Conservation (phyloP, 2,888 invertebrate species). For the Didymodactylos carnosus region DNA sequence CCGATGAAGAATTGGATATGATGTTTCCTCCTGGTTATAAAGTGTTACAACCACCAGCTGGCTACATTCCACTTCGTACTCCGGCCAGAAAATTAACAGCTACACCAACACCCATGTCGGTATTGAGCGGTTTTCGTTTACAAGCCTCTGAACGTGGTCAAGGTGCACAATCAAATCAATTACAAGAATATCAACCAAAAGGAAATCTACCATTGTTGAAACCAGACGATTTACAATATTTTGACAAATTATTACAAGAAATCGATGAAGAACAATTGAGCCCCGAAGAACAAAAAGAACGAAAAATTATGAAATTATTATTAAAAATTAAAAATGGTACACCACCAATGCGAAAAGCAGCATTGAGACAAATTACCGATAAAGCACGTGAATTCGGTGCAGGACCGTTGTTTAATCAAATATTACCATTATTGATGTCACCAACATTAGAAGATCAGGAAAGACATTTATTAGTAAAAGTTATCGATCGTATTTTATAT, state of each 20-base stretch:
- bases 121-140: slow-evolving; percentile 28
- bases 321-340: slow-evolving; percentile 98
- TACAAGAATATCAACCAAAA: slow-evolving; percentile 80
- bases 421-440: slow-evolving; percentile 93
- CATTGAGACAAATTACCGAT: slow-evolving; percentile 86
- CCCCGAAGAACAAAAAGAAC: slow-evolving; percentile 88
- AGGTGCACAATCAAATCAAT: slow-evolving; percentile 36
- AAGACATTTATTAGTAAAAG: slow-evolving; percentile 83
- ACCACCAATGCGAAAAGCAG: slow-evolving; percentile 92
- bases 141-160: slow-evolving; percentile 41
- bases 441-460: slow-evolving; percentile 98
- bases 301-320: slow-evolving; percentile 94
- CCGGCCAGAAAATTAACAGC: slow-evolving; percentile 90
- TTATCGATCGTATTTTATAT: slow-evolving; percentile 84
- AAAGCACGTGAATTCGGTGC: slow-evolving; percentile 96
- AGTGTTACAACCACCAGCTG: slow-evolving; percentile 72
- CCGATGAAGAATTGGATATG: slow-evolving; percentile 86
- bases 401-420: slow-evolving; percentile 94
- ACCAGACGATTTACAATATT: slow-evolving; percentile 98
- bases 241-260: slow-evolving; percentile 82
- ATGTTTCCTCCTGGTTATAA: slow-evolving; percentile 97
- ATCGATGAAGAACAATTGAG: slow-evolving; percentile 86
- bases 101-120: slow-evolving; percentile 64
- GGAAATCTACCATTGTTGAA: slow-evolving; percentile 91
- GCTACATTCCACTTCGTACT: slow-evolving; percentile 83